Base-by-base conservation (phyloP, 2,797 vertebrate species). In the Arrhamphus sclerolepis region DNA sequence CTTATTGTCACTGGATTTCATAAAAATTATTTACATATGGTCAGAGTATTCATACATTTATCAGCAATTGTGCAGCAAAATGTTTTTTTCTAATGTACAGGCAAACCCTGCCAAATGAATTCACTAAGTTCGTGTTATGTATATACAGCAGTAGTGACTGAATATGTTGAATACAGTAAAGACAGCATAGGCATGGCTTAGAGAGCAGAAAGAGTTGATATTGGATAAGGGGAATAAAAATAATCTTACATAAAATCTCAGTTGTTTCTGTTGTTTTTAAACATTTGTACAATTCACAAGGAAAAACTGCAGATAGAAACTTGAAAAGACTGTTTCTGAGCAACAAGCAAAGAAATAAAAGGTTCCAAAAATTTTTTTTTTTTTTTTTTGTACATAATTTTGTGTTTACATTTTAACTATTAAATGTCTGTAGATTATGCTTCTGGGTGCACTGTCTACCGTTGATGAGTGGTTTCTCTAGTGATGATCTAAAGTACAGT, bases 121-220 rank as follows among this genome's bases (percentile, higher is more conserved):
- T 85, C 63, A 82, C 72, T 72, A 72, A 75, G 83, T 86, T 85
- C 80, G 85, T 72, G 82, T 77, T 54, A 58, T 78, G 66, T 90
- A 90, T 90, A 87, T 90, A 91, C 87, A 91, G 85, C 89, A 91
- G 89, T 89, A 92, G 90, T 91, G 89, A 87, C 74, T 81, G 78
- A 79, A 78, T 77, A 66, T 65, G 62, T 66, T 69, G 74, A 79
- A 85, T 85, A 85, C 62, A 82, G 68, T 62, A 71, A 67, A 80
- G 46, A 81, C 62, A 54, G 74, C 50, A 71, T 75, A 82, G 69
- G 62, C 46, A 61, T 62, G 52, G 56, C 55, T 66, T 75, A 38
- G 8, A 54, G 62, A 64, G 42, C 52, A 83, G 72, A 68, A 41
- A 83, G 66, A 75, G 59, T 66, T 69, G 4, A 38, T 74, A 76